These are phyloP conservation scores for Pseudochirops cupreus DNA, from an alignment of 2,797 vertebrate genomes.

Conservation along the genomic window DNA sequence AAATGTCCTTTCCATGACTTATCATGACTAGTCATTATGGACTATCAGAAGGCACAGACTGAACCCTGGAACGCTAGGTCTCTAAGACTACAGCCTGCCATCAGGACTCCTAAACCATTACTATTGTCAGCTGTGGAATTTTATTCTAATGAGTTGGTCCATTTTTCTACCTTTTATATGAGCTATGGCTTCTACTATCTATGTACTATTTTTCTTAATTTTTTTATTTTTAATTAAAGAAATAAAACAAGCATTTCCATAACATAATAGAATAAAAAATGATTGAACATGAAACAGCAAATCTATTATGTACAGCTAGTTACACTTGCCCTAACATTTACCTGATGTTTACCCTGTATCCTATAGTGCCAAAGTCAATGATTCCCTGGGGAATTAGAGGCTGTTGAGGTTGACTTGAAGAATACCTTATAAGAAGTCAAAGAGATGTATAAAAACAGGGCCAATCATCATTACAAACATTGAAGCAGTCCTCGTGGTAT, in stretches of 20 bases:
- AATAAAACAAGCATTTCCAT: no score
- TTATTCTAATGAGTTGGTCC: not conserved
- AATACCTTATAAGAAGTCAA: not conserved
- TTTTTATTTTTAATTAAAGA: no score
- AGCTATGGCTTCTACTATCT: not conserved
- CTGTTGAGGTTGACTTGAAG: not conserved
- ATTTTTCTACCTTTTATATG: not conserved
- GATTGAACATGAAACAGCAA: not conserved
- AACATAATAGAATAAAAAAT: not conserved
- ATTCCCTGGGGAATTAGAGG: not conserved
- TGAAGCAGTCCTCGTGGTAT: not conserved
- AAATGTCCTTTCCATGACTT: not conserved
- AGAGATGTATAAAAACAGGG: not conserved
- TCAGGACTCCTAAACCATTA: not conserved
- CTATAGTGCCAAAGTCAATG: not conserved
- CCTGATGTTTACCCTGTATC: not conserved
- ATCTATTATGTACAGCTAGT: not conserved
- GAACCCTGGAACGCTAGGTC: not conserved
- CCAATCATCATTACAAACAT: not conserved
- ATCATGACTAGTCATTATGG: not conserved
- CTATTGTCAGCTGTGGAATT: not conserved
- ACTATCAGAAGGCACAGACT: not conserved
- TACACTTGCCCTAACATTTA: not conserved
- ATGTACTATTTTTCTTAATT: not conserved
- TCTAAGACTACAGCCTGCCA: not conserved